These are phyloP conservation scores for Crocidura indochinensis DNA, from an alignment of 2,797 vertebrate genomes.

Conservation along the genomic window DNA sequence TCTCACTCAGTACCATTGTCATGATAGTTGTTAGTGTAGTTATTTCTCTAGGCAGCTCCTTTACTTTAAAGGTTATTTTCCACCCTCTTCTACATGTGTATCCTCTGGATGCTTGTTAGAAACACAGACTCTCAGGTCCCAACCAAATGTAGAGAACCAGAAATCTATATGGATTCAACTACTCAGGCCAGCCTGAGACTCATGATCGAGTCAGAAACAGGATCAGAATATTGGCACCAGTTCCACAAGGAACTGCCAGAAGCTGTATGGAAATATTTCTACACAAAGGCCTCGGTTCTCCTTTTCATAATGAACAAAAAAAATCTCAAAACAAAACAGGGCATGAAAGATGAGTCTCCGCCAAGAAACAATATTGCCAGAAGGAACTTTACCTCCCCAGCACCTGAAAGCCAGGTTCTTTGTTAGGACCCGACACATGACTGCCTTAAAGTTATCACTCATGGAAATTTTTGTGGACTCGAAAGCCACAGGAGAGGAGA, in stretches of 20 bases:
- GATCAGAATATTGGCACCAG: too few relatives aligned
- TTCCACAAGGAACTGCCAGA: too few relatives aligned
- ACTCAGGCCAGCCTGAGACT: too few relatives aligned
- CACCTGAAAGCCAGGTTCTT: not conserved
- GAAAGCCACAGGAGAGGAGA: slow-evolving; percentile 6
- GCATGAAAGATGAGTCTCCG: not conserved
- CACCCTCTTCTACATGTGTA: not conserved
- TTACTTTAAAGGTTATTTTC: not conserved
- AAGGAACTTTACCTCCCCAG: not conserved
- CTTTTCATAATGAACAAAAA: not conserved
- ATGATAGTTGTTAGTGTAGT: too few relatives aligned
- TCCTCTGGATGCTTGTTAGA: not conserved
- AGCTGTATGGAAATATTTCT: not conserved
- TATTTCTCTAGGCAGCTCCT: not conserved
- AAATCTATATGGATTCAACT: not conserved
- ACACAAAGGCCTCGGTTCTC: not conserved
- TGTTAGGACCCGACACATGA: not conserved
- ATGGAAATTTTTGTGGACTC: rapidly evolving
- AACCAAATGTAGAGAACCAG: not conserved
- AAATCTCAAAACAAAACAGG: not conserved
- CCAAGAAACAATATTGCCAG: not conserved
- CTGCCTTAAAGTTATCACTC: not conserved
- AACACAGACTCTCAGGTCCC: not conserved
- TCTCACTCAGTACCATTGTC: too few relatives aligned
- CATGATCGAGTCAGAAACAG: too few relatives aligned